Evolutionary conservation across 2,888 invertebrate genomes (phyloP), one percentile per base, ranked within the genome.

Genomic region (Chymomyza amoena): DNA sequence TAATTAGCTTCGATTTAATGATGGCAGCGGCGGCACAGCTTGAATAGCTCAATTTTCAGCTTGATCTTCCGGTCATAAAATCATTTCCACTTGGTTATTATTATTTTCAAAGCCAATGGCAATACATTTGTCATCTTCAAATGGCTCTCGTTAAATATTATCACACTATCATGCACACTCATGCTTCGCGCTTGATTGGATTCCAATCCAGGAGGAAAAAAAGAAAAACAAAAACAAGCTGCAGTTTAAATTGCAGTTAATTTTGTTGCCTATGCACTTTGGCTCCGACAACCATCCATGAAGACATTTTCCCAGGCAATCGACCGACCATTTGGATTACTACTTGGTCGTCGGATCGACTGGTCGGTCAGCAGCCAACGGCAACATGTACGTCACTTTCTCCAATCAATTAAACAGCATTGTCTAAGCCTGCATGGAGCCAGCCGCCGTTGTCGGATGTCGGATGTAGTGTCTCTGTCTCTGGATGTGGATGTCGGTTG

Each of bases 361-460:
- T 18, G 18, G 52, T 64, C 52, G 18, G 52, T 64, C 73, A 79
- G 65, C 75, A 70, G 84, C 70, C 70, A 66, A 76, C 13, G 39
- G 39, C 52, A 73, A 71, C 77, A 74, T 77, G 80, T 79, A 77
- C 78, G 74, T 87, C 75, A 83, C 83, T 83, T 83, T 83, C 83
- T 78, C 83, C 83, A 87, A 87, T 87, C 83, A 83, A 87, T 83
- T 83, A 84, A 84, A 75, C 82, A 61, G 65, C 80, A 82, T 73
- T 75, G 80, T 76, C 61, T 64, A 66, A 66, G 56, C 68, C 52
- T 50, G 13, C 66, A 50, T 68, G 15, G 20, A 20, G 20, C 16
- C 51, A 16, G 16, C 56, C 6, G 57, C 15, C 15, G 25, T 16
- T 18, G 18, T 6, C 51, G 16, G 51, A 15, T 51, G 16, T 51